Evolutionary conservation across 2,797 vertebrate species (phyloP), one percentile per base, ranked within the genome.

Genomic region (Microctenopoma steveboyesi): DNA sequence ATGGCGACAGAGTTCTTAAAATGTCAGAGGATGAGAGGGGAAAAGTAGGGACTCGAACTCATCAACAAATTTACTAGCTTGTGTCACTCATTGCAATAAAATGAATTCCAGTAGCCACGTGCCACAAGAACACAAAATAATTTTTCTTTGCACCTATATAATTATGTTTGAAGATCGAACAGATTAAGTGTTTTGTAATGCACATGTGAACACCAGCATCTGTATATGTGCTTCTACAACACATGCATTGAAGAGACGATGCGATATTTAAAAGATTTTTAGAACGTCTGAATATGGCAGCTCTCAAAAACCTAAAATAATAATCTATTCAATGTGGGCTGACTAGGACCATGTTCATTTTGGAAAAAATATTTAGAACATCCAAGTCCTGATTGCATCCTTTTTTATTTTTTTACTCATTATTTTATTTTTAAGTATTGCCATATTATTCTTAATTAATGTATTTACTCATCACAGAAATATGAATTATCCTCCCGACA

Each of bases 1-100:
- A 59, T 82, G 89, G 86, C 66, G 14, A n/a, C 74, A 87, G 35
- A 72, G 27, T 47, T 69, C 57, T 40, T 12, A 27, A 57, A 55
- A 28, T n/a, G 16, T 4, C 16, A 0, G 2, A 0, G 3, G 40
- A 12, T 16, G 1, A 35, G 16, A 4, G 4, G 13, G 48, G 39
- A 76, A 66, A 63, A 51, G 7, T 13, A 14, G 22, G 22, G n/a
- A 28, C 40, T 30, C 14, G 43, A 28, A 22, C 30, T 15, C n/a
- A 37, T 3, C 27, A 46, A 18, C 11, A 42, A 1, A 25, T 52
- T 47, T 7, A 39, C 16, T 30, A 46, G 13, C 35, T 69, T 50
- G 5, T 52, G 11, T 70, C 53, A 70, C 48, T 22, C 52, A 39
- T 37, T 30, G 37, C 13, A 64, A 22, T 35, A n/a, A 39, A 39